These are phyloP conservation scores for Malachius bipustulatus DNA, from an alignment of 2,888 invertebrate species.

Conservation along the genomic window DNA sequence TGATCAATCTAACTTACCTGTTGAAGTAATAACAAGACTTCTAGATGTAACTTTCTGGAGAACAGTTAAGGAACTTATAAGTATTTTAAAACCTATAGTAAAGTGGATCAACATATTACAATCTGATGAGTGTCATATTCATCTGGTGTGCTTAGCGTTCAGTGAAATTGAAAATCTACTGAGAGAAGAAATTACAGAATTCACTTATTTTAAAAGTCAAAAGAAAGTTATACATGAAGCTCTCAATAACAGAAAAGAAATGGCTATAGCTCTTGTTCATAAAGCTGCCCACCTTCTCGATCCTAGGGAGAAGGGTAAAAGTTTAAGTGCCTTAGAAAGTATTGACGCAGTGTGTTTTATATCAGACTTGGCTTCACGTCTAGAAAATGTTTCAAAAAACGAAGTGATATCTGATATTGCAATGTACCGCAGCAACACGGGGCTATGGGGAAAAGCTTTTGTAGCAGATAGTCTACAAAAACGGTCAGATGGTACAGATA, in stretches of 20 bases:
- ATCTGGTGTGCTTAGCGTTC: background rate
- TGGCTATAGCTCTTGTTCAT: background rate
- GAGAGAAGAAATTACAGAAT: background rate
- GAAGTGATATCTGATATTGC: background rate
- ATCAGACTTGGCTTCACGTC: background rate
- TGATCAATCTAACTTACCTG: background rate
- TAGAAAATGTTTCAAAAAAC: background rate
- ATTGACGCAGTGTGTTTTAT: background rate
- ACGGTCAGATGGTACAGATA: constrained; percentile 1
- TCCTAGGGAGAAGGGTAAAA: background rate
- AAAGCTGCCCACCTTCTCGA: background rate
- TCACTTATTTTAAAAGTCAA: background rate
- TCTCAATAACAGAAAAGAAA: background rate
- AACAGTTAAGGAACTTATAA: background rate
- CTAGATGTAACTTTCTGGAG: background rate
- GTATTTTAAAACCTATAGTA: background rate
- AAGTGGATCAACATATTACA: background rate
- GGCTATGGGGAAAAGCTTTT: background rate
- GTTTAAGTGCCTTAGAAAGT: background rate
- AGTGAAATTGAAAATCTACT: background rate
- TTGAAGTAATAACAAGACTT: background rate
- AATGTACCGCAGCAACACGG: background rate
- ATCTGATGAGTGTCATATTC: background rate
- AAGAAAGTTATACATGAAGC: background rate
- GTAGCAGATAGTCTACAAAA: background rate